Percentiles rank a stretch among this genome's conserved stretches.
Conservation (phyloP, 2,113 vertebrate species). For the Micronycteris hirsuta region DNA sequence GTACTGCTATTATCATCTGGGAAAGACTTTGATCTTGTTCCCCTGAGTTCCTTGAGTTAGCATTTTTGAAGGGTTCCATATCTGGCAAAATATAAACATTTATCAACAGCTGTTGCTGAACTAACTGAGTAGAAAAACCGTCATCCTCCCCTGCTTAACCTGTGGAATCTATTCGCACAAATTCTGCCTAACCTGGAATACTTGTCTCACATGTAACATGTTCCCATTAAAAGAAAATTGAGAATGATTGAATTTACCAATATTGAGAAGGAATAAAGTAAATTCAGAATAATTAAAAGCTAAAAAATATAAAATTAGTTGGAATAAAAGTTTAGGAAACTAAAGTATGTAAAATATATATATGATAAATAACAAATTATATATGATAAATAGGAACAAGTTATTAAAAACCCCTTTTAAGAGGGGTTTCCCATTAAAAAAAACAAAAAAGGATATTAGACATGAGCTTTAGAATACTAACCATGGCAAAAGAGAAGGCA, state of each 20-base stretch:
- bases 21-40: neutral
- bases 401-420: neutral
- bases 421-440: neutral
- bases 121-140: neutral
- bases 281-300: neutral
- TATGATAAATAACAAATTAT: neutral
- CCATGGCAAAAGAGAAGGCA: neutral
- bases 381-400: neutral
- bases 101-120: neutral
- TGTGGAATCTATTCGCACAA: neutral
- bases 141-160: neutral
- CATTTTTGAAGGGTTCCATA: neutral
- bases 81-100: neutral
- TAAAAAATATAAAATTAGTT: neutral
- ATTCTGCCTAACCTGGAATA: neutral
- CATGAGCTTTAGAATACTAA: neutral
- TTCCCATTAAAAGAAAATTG: neutral
- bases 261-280: neutral
- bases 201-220: neutral
- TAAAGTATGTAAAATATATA: neutral
- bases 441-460: neutral
- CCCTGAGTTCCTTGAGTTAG: neutral
- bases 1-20: fast-evolving
- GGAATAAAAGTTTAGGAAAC: neutral
- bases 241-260: neutral